Percentiles rank a stretch among this genome's conserved stretches.
These are phyloP conservation scores for Penaeus japonicus DNA, from an alignment of 1,140 invertebrate genomes.

Conservation along the genomic window DNA sequence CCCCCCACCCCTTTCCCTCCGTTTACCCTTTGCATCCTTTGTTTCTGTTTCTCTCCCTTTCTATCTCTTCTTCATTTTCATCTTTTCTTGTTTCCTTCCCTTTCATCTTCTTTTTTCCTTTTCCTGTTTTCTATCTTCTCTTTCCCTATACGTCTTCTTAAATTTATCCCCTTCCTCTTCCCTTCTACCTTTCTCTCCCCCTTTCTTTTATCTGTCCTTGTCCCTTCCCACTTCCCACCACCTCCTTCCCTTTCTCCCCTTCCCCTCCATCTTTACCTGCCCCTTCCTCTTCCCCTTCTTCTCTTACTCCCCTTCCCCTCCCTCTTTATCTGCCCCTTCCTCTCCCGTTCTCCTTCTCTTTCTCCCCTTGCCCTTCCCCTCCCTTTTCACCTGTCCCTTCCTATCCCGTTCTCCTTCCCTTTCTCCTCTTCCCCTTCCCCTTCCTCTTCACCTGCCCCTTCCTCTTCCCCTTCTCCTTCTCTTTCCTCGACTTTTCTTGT, in stretches of 20 bases:
- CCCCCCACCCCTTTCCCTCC: background rate
- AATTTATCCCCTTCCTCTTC: background rate
- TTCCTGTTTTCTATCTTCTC: background rate
- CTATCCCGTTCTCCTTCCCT: background rate
- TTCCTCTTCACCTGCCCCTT: background rate
- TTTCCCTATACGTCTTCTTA: too few relatives aligned
- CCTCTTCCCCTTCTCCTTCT: background rate
- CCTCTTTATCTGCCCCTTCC: background rate
- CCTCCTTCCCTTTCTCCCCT: background rate
- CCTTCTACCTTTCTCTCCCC: background rate
- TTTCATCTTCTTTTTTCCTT: background rate
- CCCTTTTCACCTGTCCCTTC: background rate
- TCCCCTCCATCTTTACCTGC: background rate
- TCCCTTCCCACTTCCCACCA: background rate
- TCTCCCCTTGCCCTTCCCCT: background rate
- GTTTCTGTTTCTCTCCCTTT: background rate
- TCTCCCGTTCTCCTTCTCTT: background rate
- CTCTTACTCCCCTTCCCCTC: background rate
- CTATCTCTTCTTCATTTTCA: background rate
- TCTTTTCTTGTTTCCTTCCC: background rate
- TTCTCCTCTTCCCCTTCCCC: background rate
- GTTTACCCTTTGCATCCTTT: too few relatives aligned
- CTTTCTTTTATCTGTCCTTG: background rate
- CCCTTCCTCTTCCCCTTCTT: background rate
- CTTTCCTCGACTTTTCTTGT: background rate